Percentiles rank a stretch among this genome's conserved stretches.
These are phyloP conservation scores for Carduelis carduelis DNA, from an alignment of 2,797 vertebrate species.

Conservation along the genomic window DNA sequence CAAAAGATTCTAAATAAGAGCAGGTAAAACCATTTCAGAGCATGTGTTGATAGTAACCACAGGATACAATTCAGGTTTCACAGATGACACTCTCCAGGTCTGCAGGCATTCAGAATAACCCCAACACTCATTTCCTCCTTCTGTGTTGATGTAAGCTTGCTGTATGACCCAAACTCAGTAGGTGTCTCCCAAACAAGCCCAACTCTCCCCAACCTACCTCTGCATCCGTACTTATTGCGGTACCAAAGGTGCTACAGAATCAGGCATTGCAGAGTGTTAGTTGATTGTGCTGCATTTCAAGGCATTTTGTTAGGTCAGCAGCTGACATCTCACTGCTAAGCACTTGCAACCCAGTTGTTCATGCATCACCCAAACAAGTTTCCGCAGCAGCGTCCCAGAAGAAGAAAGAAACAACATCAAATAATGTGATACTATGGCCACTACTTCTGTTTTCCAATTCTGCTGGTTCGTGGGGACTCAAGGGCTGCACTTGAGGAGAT, in stretches of 20 bases:
- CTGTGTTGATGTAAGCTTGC: not conserved
- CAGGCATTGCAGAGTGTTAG: conserved; percentile 44
- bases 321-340: conserved; percentile 57
- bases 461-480: not conserved
- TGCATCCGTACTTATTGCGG: not conserved
- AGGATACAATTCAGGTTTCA: not conserved
- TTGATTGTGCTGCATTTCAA: conserved; percentile 61
- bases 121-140: not conserved
- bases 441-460: conserved; percentile 27
- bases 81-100: not conserved
- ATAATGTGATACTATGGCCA: conserved; percentile 62
- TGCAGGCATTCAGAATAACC: not conserved
- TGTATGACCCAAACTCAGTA: not conserved
- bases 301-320: conserved; percentile 65
- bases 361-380: conserved; percentile 61
- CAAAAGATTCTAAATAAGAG: not conserved
- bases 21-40: not conserved
- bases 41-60: not conserved
- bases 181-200: not conserved
- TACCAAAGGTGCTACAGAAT: conserved; percentile 11
- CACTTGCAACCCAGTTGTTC: conserved; percentile 49
- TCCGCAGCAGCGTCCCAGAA: conserved; percentile 41
- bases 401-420: conserved; percentile 49
- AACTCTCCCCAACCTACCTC: not conserved
- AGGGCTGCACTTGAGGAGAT: not conserved